A percentile compares a stretch with the other conserved stretches of the same genome.
Conservation (phyloP, 2,113 vertebrate genomes). For the Saguinus midas region DNA sequence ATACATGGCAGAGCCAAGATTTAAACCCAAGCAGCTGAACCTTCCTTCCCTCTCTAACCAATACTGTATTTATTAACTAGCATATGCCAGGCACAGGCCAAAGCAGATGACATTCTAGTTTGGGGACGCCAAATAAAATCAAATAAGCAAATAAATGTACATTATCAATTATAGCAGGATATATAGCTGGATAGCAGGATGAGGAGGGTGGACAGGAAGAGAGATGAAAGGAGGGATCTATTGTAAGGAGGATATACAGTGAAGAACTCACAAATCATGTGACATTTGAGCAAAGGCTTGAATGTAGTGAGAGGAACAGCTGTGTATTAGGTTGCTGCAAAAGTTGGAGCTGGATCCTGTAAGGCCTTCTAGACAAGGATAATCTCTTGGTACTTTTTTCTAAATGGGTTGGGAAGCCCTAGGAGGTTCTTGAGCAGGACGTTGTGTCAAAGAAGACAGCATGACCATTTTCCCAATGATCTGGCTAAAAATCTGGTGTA, state of each 20-base stretch:
- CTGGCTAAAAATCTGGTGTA: background rate
- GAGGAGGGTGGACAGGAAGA: background rate
- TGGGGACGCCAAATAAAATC: background rate
- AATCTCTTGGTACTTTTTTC: background rate
- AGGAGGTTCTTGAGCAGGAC: background rate
- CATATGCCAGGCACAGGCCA: background rate
- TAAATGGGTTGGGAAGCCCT: background rate
- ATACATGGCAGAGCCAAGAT: background rate
- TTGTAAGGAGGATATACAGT: background rate
- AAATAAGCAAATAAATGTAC: background rate
- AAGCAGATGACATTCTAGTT: too few species aligned
- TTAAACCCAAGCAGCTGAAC: background rate
- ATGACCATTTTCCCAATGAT: background rate
- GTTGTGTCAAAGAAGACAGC: background rate
- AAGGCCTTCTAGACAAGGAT: background rate
- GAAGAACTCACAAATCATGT: background rate
- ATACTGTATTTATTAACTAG: background rate
- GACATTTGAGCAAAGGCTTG: background rate
- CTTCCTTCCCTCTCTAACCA: background rate
- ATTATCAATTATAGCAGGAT: background rate
- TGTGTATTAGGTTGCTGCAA: too few species aligned
- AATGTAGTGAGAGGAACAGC: background rate
- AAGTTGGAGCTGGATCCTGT: background rate
- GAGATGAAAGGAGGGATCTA: background rate
- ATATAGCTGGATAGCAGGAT: background rate